Percentiles rank a stretch among this genome's conserved stretches.
Evolutionary conservation across 2,888 invertebrate genomes (phyloP).

Genomic region (Meiosimyza platycephala): DNA sequence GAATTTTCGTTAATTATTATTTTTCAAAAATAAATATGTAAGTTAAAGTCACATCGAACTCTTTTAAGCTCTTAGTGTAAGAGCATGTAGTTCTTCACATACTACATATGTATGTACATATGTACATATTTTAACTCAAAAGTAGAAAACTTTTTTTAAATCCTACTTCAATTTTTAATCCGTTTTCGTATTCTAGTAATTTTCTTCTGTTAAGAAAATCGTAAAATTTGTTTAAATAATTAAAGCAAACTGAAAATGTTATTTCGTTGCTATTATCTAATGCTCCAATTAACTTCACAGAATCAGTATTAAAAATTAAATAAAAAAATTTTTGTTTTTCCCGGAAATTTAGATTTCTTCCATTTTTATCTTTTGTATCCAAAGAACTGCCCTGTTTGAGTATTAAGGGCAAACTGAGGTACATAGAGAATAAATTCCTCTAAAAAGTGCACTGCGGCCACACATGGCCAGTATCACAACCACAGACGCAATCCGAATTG

Average conservation of each 20-base stretch:
- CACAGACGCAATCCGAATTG: conserved; percentile 3
- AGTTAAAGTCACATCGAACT: too few species aligned
- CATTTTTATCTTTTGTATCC: conserved; percentile 15
- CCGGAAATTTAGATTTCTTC: background rate
- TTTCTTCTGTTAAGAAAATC: background rate
- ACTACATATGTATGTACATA: too few species aligned
- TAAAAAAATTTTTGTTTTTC: conserved; percentile 36
- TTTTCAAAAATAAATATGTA: too few species aligned
- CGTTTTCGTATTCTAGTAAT: background rate
- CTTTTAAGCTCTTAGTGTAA: too few species aligned
- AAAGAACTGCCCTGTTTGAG: conserved; percentile 41
- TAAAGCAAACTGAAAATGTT: background rate
- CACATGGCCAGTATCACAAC: conserved; percentile 1
- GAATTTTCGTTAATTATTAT: too few species aligned
- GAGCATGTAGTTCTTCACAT: too few species aligned
- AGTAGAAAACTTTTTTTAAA: too few species aligned
- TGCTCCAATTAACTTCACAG: conserved; percentile 56
- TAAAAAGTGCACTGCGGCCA: conserved; percentile 19
- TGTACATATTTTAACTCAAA: too few species aligned
- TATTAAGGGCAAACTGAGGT: conserved; percentile 39
- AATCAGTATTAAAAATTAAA: conserved; percentile 57
- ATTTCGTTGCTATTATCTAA: conserved; percentile 40
- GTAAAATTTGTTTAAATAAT: background rate
- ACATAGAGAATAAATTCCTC: background rate
- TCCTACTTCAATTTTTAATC: background rate